These are phyloP conservation scores for Excalfactoria chinensis DNA, from an alignment of 2,113 vertebrate species.

Conservation along the genomic window DNA sequence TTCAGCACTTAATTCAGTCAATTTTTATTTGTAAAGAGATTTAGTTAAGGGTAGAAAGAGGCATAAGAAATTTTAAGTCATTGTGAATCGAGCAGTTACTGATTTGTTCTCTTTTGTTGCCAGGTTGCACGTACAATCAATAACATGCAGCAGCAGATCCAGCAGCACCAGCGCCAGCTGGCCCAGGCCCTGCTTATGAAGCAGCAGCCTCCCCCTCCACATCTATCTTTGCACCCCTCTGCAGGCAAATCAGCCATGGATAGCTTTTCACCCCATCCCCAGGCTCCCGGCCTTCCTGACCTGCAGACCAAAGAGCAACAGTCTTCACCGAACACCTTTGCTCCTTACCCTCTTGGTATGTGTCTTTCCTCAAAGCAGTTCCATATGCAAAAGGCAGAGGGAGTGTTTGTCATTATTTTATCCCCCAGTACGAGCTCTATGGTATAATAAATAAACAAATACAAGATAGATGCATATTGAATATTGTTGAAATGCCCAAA, in stretches of 20 bases:
- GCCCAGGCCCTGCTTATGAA: constrained; percentile 98
- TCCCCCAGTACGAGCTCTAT: background rate
- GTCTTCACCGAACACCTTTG: constrained; percentile 92
- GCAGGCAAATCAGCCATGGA: constrained; percentile 93
- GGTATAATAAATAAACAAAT: background rate
- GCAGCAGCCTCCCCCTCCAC: constrained; percentile 91
- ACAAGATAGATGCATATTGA: background rate
- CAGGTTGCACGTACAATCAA: constrained; percentile 99
- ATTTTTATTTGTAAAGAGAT: background rate
- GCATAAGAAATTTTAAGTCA: fast-evolving
- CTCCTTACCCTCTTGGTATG: constrained; percentile 94
- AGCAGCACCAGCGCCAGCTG: constrained; percentile 99
- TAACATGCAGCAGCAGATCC: constrained; percentile 99
- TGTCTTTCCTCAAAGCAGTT: background rate
- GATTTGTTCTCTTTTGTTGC: background rate
- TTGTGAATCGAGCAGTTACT: background rate
- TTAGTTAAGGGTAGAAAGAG: background rate
- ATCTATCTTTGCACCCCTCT: constrained; percentile 91
- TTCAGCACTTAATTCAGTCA: background rate
- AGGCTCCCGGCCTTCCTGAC: constrained; percentile 90
- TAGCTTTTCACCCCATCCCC: constrained; percentile 89
- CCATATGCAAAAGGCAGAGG: background rate
- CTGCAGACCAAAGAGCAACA: constrained; percentile 99
- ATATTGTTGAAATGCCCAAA: background rate
- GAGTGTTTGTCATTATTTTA: background rate